Evolutionary conservation across 2,113 vertebrate species (phyloP), one percentile per base, ranked within the genome.

Genomic region (Chamaetylas fuelleborni): DNA sequence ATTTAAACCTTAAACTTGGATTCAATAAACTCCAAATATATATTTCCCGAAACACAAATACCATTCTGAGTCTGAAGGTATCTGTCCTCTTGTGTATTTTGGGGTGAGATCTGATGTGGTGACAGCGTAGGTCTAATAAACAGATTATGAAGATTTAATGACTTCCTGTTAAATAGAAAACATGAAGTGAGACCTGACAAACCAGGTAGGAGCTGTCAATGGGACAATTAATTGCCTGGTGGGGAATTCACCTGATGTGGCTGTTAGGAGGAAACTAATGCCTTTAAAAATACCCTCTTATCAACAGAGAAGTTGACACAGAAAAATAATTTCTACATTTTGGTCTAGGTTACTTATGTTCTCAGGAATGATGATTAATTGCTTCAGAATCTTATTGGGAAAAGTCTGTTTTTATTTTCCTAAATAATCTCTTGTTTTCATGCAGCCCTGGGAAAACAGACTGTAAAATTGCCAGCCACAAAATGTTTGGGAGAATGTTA

Each of bases 151-250:
- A 77, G 48, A 83, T 70, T 62, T 70, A 70, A 70, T 83, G 18
- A 64, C 48, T 83, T 90, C 42, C 71, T 77, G 34, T 36, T 70
- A 58, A 66, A 80, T 6, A 67, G 64, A 62, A 93, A 92, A 92
- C 67, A 88, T 8, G 31, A 86, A 88, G 51, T 8, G 40, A 93
- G 83, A 56, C 43, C 43, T 81, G 92, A 71, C 48, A 90, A 91
- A 95, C 25, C n/a, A 92, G 77, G 76, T 29, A 86, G 64, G 38
- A 62, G 43, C 83, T 86, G 61, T 64, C 86, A 91, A 11, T 0
- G 3, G 43, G 90, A 88, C 76, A 81, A 64, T 33, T 65, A 81
- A 81, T 71, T 67, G 53, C 14, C 72, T 88, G 67, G 19, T 51
- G 25, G 34, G 42, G 25, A 81, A 72, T 80, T 91, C 26, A 11